Base-by-base conservation (phyloP, 1,140 invertebrate species). In the Samia ricini region DNA sequence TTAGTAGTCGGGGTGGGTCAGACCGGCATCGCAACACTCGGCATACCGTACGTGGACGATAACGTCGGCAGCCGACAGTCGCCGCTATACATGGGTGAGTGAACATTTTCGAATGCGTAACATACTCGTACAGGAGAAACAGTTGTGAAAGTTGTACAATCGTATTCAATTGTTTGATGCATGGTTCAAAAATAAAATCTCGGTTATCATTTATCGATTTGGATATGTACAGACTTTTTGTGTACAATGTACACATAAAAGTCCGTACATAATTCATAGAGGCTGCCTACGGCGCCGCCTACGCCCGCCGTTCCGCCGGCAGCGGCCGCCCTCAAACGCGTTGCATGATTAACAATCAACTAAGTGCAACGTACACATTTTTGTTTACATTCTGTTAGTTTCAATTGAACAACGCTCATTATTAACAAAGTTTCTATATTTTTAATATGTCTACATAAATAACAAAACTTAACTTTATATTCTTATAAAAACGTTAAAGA, bases 1-100 rank as follows among this genome's bases (percentile, higher is more conserved):
- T 91, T 98, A 23, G 95, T 96, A 42, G 96, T 98, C n/a, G 97
- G 97, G 26, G 95, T 98, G 84, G 97, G 97, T 0, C 96, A 98
- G 88, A 98, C 97, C 0, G 96, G 97, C 1, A 96, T 98, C n/a
- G 95, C 96, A 66, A 97, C 96, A 2, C 91, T 98, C n/a, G 97
- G 97, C 4, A 98, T 98, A 76, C 97, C 97, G 0, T 98, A 97
- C 78, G 97, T 98, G 52, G 97, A 98, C 74, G 97, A 98, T 88
- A 98, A 98, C 89, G 97, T 98, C 23, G 95, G 96, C 65, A 97
- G 95, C 85, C 93, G 95, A 79, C 96, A 98, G 83, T 97, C 96
- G 52, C 97, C 97, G n/a, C 92, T 98, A 64, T 98, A 98, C 90
- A 97, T 98, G 89, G 95, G 95, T 96, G 88, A 94, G 92, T 91